Conservation (phyloP, 2,888 invertebrate genomes). For the Oscheius sp. region DNA sequence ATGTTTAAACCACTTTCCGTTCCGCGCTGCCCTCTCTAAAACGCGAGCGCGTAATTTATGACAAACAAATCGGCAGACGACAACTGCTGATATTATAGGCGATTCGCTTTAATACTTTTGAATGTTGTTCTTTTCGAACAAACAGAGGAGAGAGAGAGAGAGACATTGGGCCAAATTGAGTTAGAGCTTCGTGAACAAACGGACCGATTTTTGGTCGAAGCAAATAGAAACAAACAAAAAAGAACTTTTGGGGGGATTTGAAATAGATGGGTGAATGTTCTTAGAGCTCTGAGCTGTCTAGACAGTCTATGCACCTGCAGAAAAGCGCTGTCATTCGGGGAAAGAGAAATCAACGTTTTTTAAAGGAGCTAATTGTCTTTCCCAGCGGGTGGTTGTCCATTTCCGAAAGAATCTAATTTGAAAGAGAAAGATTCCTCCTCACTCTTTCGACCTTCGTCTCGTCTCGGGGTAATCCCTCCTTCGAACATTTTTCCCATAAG, state of each 20-base stretch:
- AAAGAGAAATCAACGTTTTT: too few relatives aligned
- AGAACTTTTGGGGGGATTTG: too few relatives aligned
- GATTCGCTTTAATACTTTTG: not conserved
- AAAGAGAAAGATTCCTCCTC: slow-evolving; percentile 2
- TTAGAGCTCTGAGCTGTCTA: too few relatives aligned
- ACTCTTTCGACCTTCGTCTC: slow-evolving; percentile 6
- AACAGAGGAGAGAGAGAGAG: not conserved
- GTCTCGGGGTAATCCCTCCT: not conserved
- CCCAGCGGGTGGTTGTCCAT: slow-evolving; percentile 19
- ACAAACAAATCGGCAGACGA: slow-evolving; percentile 6
- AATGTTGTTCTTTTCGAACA: not conserved
- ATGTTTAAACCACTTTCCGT: not conserved
- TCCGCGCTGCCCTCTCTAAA: not conserved
- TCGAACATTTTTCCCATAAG: not conserved
- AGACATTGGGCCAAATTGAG: too few relatives aligned
- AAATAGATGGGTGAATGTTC: too few relatives aligned
- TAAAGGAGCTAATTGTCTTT: not conserved
- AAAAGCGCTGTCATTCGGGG: too few relatives aligned
- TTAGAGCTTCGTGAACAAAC: too few relatives aligned
- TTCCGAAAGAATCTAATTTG: slow-evolving; percentile 18
- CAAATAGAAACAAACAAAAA: not conserved
- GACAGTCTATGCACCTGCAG: not conserved
- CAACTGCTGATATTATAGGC: not conserved
- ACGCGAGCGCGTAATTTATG: slow-evolving; percentile 23
- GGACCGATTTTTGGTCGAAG: not conserved